phyloP scores from a whole-genome alignment of 2,797 vertebrate species.

The Semaprochilodus insignis region DNA sequence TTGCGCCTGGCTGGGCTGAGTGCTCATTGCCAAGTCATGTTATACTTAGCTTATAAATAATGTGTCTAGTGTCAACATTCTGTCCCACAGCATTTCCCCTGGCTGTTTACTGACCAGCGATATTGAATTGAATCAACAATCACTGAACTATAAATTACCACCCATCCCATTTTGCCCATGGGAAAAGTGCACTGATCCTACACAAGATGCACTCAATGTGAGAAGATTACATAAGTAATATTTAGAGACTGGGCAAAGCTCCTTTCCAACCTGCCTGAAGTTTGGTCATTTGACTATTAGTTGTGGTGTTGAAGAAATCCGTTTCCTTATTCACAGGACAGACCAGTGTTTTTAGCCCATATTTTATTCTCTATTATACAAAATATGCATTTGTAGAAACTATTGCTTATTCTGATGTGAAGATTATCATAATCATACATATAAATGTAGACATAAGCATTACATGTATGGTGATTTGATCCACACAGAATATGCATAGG shows the following conservation, averaged over 20 bases:
- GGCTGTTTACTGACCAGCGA: not conserved
- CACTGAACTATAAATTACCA: not conserved
- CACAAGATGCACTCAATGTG: not conserved
- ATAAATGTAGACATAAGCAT: not conserved
- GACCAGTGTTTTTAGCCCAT: not conserved
- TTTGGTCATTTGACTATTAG: no score
- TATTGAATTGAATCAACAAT: not conserved
- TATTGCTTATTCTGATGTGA: not conserved
- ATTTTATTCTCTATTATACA: not conserved
- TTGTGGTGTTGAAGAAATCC: no score
- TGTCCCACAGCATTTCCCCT: not conserved
- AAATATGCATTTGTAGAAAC: not conserved
- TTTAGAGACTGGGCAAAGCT: not conserved
- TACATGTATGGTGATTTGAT: not conserved
- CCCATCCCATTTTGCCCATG: not conserved
- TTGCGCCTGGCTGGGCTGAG: not conserved
- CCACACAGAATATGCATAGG: not conserved
- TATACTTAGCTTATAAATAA: not conserved
- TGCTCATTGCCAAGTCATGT: not conserved
- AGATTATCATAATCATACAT: constrained; percentile 6
- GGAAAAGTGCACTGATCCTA: not conserved
- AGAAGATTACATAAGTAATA: not conserved
- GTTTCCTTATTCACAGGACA: not conserved
- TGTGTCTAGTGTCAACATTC: not conserved
- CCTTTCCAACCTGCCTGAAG: not conserved